Evolutionary conservation across 2,797 vertebrate genomes (phyloP).

Genomic region (Lepidocolaptes lacrymiger): DNA sequence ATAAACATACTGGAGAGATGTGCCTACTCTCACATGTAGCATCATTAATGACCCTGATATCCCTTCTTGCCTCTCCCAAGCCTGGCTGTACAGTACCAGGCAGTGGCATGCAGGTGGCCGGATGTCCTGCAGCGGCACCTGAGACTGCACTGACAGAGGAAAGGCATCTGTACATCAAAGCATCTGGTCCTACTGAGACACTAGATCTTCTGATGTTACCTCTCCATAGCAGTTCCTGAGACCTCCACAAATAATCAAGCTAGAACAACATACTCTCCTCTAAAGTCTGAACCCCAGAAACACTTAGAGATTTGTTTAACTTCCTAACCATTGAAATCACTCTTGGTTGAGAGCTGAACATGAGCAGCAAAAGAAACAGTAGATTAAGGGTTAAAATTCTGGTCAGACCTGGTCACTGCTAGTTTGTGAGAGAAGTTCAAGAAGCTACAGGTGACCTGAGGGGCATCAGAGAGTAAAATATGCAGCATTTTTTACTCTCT

Average conservation of each 20-base stretch:
- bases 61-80: rapidly evolving
- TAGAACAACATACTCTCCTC: not conserved
- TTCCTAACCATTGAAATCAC: not conserved
- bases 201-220: not conserved
- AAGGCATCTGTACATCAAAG: not conserved
- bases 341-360: not conserved
- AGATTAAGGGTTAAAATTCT: not conserved
- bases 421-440: not conserved
- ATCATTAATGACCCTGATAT: not conserved
- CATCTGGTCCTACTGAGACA: not conserved
- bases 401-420: not conserved
- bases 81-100: not conserved
- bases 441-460: not conserved
- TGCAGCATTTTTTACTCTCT: not conserved
- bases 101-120: not conserved
- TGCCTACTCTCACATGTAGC: not conserved
- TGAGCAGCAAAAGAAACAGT: not conserved
- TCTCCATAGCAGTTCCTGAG: not conserved
- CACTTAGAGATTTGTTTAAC: not conserved
- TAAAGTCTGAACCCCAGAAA: not conserved
- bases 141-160: not conserved
- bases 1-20: not conserved
- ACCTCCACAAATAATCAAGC: not conserved
- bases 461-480: not conserved
- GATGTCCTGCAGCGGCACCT: not conserved